Conservation (phyloP, 2,888 invertebrate species). For the Penaeus monodon region DNA sequence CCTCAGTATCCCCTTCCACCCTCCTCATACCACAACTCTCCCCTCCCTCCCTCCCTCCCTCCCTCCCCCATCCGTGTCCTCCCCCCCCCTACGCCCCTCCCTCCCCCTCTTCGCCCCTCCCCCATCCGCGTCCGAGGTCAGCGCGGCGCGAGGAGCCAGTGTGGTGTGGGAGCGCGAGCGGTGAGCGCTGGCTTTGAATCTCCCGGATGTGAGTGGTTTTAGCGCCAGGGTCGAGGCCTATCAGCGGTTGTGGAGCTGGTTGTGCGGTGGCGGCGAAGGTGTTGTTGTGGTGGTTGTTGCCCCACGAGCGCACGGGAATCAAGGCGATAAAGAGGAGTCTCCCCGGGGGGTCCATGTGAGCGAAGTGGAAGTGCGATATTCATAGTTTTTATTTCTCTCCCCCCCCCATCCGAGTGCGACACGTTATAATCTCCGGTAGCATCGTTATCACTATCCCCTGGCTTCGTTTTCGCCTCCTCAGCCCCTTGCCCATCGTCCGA, state of each 20-base stretch:
- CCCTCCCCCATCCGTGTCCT: neutral
- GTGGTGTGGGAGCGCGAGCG: neutral
- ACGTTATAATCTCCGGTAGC: too few species aligned
- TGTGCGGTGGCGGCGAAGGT: slow-evolving; percentile 19
- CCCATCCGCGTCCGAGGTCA: neutral
- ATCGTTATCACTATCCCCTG: too few species aligned
- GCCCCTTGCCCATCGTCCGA: slow-evolving; percentile 42
- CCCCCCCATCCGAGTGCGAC: too few species aligned
- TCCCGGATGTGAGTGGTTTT: neutral
- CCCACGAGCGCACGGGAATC: slow-evolving; percentile 33
- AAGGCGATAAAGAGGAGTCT: slow-evolving; percentile 34
- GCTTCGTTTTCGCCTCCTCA: too few species aligned
- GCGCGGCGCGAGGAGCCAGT: neutral
- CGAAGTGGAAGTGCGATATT: too few species aligned
- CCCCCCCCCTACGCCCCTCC: neutral
- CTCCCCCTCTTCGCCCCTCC: neutral
- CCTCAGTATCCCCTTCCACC: neutral
- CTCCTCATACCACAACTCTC: neutral
- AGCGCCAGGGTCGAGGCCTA: too few species aligned
- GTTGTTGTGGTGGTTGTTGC: neutral
- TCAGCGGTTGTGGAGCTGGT: too few species aligned
- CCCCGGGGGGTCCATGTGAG: too few species aligned
- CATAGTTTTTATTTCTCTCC: too few species aligned
- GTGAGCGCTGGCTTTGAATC: neutral
- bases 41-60: neutral